Percentiles rank a stretch among this genome's conserved stretches.
These are phyloP conservation scores for Notiomystis cincta DNA, from an alignment of 2,113 vertebrate genomes.

Conservation along the genomic window DNA sequence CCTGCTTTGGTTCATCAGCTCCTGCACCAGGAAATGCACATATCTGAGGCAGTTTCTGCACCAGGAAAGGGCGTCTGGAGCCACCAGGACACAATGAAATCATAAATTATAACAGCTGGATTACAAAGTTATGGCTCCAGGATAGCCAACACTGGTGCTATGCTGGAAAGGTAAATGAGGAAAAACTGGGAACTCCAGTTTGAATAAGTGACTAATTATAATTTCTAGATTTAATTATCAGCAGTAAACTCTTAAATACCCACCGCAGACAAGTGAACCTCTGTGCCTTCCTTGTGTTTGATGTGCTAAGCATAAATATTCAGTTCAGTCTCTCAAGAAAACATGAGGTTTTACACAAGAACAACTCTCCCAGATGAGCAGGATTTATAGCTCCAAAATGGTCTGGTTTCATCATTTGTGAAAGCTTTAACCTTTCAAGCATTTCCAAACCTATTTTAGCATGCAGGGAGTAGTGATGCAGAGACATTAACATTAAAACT, in stretches of 20 bases:
- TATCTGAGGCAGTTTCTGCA: background rate
- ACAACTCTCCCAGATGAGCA: conserved; percentile 51
- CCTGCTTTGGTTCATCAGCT: background rate
- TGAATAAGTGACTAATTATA: background rate
- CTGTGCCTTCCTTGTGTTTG: conserved; percentile 27
- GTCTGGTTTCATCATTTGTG: conserved; percentile 52
- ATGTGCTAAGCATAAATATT: conserved; percentile 52
- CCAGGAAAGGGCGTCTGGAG: background rate
- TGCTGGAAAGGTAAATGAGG: background rate
- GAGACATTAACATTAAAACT: conserved; percentile 57
- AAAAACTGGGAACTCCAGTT: background rate
- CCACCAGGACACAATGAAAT: background rate
- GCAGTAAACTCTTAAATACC: conserved; percentile 15
- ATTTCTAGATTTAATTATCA: conserved; percentile 13
- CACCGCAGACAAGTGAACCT: background rate
- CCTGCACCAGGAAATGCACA: no score
- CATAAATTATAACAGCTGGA: background rate
- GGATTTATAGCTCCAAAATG: conserved; percentile 59
- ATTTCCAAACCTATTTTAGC: conserved; percentile 49
- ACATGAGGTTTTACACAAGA: conserved; percentile 61
- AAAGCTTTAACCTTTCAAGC: conserved; percentile 66
- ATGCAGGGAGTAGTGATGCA: conserved; percentile 45
- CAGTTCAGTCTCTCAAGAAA: conserved; percentile 56
- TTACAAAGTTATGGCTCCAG: background rate
- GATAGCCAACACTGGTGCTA: background rate